Evolutionary conservation across 2,113 vertebrate species (phyloP).

Genomic region (Lepisosteus oculatus): DNA sequence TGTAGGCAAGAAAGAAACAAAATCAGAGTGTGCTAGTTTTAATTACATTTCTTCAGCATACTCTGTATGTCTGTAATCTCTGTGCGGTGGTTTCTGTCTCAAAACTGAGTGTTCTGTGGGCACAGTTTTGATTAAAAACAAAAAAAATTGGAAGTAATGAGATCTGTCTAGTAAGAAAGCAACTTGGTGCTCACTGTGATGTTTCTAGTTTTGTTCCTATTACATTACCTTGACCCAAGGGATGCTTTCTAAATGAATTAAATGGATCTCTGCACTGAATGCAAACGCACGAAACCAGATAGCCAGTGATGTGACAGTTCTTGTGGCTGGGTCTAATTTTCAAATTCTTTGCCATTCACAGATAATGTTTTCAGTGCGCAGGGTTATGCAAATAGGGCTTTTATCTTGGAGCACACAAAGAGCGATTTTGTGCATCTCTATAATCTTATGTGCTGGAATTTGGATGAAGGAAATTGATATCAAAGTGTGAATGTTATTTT

Average conservation of each 20-base stretch:
- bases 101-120: conserved; percentile 11
- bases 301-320: neutral
- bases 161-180: neutral
- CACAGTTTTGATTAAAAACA: conserved; percentile 4
- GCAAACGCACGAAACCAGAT: conserved; percentile 5
- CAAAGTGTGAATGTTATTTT: too few relatives aligned
- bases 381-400: too few relatives aligned
- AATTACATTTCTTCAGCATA: too few relatives aligned
- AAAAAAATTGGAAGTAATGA: neutral
- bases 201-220: neutral
- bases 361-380: too few relatives aligned
- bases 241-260: neutral
- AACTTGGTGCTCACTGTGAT: too few relatives aligned
- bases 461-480: too few relatives aligned
- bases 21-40: too few relatives aligned
- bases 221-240: conserved; percentile 1
- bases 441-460: too few relatives aligned
- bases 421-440: too few relatives aligned
- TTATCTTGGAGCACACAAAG: too few relatives aligned
- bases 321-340: neutral
- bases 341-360: neutral
- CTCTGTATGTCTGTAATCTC: neutral
- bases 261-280: too few relatives aligned
- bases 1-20: too few relatives aligned
- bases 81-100: conserved; percentile 16